Base-by-base conservation (phyloP, 2,113 vertebrate species). In the Daubentonia madagascariensis region DNA sequence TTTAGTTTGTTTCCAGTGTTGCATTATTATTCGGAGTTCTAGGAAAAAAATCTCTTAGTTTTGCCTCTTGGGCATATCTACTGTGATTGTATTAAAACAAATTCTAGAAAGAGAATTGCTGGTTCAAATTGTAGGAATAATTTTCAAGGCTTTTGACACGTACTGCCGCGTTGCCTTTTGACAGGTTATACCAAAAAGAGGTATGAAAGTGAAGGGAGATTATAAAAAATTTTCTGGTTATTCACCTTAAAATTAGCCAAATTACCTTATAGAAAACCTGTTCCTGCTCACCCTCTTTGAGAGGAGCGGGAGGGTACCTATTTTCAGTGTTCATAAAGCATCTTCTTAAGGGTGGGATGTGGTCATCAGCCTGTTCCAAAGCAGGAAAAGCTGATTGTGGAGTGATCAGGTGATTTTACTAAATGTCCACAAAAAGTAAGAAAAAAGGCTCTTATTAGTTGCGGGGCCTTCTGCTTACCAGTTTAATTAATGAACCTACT, bases 1-100 rank as follows among this genome's bases (percentile, higher is more conserved):
- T 94, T 91, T 79, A 72, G 50, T 92, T 96, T 85, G 37, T 93
- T 94, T 88, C 30, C n/a, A 5, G 7, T 78, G 28, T 88, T 70
- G 88, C 50, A 45, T 90, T 87, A 63, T 61, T 79, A 59, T 68
- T 16, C 83, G 40, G 80, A 70, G 3, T 80, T 91, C 18, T 70
- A 68, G 32, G 12, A 52, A 59, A 65, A 86, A 35, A 45, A 97
- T 8, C 16, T 13, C 23, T 57, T 50, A n/a, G 76, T 68, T 89
- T 78, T 86, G 7, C 32, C 20, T 10, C 9, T 30, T 91, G 30
- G 35, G 32, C 4, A 8, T 17, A 61, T 80, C 22, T 1, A 28
- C 32, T 54, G 3, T 93, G 90, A 81, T 57, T 50, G 25, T 37
- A 43, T 76, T 76, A 72, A 97, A 68, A 90, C 61, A 73, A 4